Evolutionary conservation across 1,140 invertebrate genomes (phyloP).

Genomic region (Drosophila nikananu): DNA sequence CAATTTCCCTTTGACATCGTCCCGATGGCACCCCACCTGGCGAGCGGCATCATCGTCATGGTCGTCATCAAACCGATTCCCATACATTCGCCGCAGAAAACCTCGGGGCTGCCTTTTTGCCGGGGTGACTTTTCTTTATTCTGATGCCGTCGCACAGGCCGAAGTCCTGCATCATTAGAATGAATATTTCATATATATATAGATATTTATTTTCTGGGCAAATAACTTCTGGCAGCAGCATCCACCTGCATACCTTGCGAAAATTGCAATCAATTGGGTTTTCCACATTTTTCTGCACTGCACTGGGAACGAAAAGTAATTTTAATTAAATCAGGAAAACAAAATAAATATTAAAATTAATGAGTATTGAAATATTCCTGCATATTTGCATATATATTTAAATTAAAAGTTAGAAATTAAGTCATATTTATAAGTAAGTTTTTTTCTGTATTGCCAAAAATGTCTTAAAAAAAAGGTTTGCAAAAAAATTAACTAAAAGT

Average conservation of each 20-base stretch:
- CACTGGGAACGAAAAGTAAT: not conserved
- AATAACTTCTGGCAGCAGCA: conserved; percentile 19
- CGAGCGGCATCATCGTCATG: not conserved
- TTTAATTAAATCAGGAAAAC: too few species aligned
- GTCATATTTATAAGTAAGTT: not conserved
- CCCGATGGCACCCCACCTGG: conserved; percentile 22
- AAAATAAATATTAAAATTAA: not conserved
- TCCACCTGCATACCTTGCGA: conserved; percentile 11
- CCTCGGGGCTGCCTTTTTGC: conserved; percentile 11
- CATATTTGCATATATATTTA: not conserved
- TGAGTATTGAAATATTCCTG: fast-evolving
- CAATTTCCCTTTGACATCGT: conserved; percentile 5
- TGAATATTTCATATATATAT: conserved; percentile 35
- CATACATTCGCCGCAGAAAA: conserved; percentile 13
- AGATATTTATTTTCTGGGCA: conserved; percentile 24
- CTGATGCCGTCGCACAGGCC: conserved; percentile 2
- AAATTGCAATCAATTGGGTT: conserved; percentile 40
- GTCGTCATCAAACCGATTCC: conserved; percentile 13
- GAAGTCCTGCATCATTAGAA: conserved; percentile 34
- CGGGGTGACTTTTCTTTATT: conserved; percentile 6
- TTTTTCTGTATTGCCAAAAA: not conserved
- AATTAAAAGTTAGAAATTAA: not conserved
- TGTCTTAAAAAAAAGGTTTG: too few species aligned
- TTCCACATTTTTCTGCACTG: conserved; percentile 8
- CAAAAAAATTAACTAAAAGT: too few species aligned